Percentiles rank a stretch among this genome's conserved stretches.
Conservation (phyloP, 2,113 vertebrate genomes). For the Pygoscelis antarcticus region DNA sequence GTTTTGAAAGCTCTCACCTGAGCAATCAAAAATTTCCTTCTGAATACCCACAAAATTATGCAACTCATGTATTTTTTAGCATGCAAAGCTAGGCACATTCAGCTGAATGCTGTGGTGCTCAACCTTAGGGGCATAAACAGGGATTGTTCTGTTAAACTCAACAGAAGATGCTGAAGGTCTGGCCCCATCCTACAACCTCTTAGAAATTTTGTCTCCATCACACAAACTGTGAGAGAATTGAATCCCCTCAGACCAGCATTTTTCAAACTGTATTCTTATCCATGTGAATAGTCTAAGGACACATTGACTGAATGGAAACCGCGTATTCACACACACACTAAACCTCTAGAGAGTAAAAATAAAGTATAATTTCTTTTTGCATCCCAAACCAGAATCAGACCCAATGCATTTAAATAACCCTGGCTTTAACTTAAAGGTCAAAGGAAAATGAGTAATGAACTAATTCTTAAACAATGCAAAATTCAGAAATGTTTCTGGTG, state of each 20-base stretch:
- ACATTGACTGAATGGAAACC: not conserved
- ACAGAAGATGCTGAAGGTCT: not conserved
- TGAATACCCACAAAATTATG: not conserved
- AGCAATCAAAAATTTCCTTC: slow-evolving; percentile 4
- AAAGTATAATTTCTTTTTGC: not conserved
- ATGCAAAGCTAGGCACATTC: not conserved
- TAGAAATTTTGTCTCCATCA: not conserved
- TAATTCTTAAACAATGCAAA: slow-evolving; percentile 62
- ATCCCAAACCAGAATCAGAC: not conserved
- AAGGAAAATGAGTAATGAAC: slow-evolving; percentile 70
- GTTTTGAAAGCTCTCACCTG: not conserved
- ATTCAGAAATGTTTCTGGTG: slow-evolving; percentile 53
- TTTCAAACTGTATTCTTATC: not conserved
- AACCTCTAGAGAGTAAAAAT: not conserved
- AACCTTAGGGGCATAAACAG: not conserved
- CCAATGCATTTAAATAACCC: slow-evolving; percentile 1
- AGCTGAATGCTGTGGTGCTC: not conserved
- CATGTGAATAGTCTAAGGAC: not conserved
- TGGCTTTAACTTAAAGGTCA: slow-evolving; percentile 68
- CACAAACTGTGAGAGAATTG: not conserved
- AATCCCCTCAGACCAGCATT: not conserved
- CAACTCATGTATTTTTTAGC: not conserved
- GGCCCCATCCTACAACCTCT: not conserved
- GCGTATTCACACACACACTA: not conserved
- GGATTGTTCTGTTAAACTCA: not conserved